Conservation (phyloP, 2,113 vertebrate genomes). For the Brienomyrus brachyistius region DNA sequence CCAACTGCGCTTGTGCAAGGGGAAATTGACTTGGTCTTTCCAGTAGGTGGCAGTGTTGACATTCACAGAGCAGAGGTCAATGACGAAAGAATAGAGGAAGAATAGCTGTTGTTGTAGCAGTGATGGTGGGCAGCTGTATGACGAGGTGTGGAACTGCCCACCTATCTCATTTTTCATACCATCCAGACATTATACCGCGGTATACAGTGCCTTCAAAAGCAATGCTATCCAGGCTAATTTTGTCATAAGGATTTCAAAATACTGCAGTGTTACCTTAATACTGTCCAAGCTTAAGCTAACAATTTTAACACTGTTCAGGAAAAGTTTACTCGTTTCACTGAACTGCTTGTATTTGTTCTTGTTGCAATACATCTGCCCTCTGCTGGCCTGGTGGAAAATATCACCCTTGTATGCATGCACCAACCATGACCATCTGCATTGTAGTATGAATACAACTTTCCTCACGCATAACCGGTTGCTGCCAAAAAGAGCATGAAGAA, state of each 20-base stretch:
- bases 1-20: background rate
- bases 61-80: background rate
- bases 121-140: background rate
- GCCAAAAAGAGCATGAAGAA: no score
- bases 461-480: no score
- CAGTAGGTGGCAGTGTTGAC: background rate
- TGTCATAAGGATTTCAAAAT: background rate
- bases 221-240: background rate
- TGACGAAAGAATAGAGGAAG: background rate
- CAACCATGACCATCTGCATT: no score
- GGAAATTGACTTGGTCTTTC: background rate
- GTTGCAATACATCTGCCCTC: no score
- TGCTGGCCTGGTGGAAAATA: no score
- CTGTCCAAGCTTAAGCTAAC: no score
- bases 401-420: no score
- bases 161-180: background rate
- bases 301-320: no score
- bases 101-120: background rate
- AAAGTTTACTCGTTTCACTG: no score
- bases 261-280: background rate
- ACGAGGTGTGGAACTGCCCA: background rate
- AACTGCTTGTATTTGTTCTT: no score
- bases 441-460: no score
- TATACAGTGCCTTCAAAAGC: background rate
- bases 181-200: background rate